Evolutionary conservation across 2,113 vertebrate genomes (phyloP).

Genomic region (Ancistrus triradiatus): DNA sequence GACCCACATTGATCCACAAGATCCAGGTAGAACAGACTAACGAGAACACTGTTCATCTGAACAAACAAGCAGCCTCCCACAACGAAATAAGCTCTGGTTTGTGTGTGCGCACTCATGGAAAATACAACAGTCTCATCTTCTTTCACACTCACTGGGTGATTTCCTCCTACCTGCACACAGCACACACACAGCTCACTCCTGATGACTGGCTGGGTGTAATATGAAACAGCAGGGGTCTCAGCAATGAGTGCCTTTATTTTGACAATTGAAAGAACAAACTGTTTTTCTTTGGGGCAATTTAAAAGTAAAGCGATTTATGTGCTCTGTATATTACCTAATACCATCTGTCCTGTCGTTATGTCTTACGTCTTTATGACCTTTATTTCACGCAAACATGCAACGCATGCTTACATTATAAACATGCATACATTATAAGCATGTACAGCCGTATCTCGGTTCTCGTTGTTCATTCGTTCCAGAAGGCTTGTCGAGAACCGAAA

Average conservation of each 20-base stretch:
- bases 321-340: background rate
- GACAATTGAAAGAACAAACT: constrained; percentile 5
- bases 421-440: too few relatives aligned
- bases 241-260: background rate
- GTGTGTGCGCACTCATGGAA: constrained; percentile 36
- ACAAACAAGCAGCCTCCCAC: constrained; percentile 17
- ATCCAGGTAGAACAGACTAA: constrained; percentile 36
- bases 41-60: constrained; percentile 12
- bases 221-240: constrained; percentile 21
- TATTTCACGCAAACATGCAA: too few relatives aligned
- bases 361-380: background rate
- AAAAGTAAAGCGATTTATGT: too few relatives aligned
- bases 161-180: constrained; percentile 1
- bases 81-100: constrained; percentile 12
- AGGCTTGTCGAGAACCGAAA: too few relatives aligned
- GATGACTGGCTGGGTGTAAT: background rate
- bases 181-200: constrained; percentile 2
- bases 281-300: constrained; percentile 6
- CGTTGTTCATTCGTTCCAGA: too few relatives aligned
- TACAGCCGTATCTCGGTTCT: too few relatives aligned
- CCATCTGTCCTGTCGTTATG: background rate
- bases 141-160: background rate
- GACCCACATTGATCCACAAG: constrained; percentile 30
- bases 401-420: too few relatives aligned
- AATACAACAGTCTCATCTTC: constrained; percentile 40